Conservation (phyloP, 2,888 invertebrate species). For the Asteroscopus sphinx region DNA sequence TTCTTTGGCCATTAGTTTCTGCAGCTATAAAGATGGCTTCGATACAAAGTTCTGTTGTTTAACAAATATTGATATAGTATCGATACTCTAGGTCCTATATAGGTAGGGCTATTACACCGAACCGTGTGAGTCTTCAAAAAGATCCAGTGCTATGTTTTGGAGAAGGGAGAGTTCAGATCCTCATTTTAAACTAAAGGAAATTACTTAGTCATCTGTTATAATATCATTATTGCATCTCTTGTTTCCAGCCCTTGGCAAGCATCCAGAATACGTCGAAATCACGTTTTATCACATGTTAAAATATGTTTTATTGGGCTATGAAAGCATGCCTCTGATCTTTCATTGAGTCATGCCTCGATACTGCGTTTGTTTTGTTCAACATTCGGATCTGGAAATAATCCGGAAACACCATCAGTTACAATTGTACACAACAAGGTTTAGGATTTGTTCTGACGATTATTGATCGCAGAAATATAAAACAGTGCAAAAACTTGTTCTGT, state of each 20-base stretch:
- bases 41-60: no score
- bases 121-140: no score
- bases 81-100: no score
- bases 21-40: no score
- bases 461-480: slow-evolving; percentile 38
- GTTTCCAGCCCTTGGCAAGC: background rate
- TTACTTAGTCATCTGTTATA: background rate
- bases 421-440: slow-evolving; percentile 33
- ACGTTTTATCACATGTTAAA: slow-evolving; percentile 20
- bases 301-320: slow-evolving; percentile 29
- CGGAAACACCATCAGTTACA: slow-evolving; percentile 28
- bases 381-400: slow-evolving; percentile 36
- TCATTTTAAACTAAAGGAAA: background rate
- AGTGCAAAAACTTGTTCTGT: slow-evolving; percentile 6
- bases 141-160: no score
- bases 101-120: no score
- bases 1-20: background rate
- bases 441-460: slow-evolving; percentile 32
- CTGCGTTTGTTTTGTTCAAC: slow-evolving; percentile 35
- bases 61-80: no score
- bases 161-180: background rate
- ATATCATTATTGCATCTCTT: background rate
- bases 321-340: slow-evolving; percentile 37
- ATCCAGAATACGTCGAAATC: slow-evolving; percentile 12
- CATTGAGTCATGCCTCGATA: slow-evolving; percentile 33